Base-by-base conservation (phyloP, 2,888 invertebrate species). In the Hypselothyrea guttata region DNA sequence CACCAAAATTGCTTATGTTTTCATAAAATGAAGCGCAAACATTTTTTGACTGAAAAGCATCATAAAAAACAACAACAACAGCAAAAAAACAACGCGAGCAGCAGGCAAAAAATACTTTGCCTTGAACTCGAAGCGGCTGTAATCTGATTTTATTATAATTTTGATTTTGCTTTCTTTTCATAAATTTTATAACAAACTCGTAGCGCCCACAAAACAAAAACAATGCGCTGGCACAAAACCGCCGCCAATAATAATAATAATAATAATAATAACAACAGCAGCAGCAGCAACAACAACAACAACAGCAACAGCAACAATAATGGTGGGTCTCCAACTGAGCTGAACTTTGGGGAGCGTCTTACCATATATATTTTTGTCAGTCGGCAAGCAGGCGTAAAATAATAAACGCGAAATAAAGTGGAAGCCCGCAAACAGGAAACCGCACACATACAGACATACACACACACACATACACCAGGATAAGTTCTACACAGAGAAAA, bases 321-420 rank as follows among this genome's bases (percentile, higher is more conserved):
- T 38, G 44, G n/a, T n/a, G 41, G 58, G 53, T 42, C 40, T 56
- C 61, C 51, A 55, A 52, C 56, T 59, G 59, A 42, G 68, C 44
- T 55, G 37, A 71, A 60, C 68, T 69, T 46, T 12, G 15, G 12
- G 38, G 34, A 22, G 33, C 49, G 33, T 58, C 58, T 75, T 55
- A 44, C 44, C 22, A 22, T 22, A 22, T 22, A 22, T 22, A 22
- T 22, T 5, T 84, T 77, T 79, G 76, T 63, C 72, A 79, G 86
- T 79, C 84, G 72, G 63, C 84, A 86, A 86, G 82, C 75, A 82
- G 85, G 85, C 86, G 75, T 83, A 86, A 86, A 82, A 84, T 86
- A 81, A 81, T 86, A 86, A 84, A 81, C 79, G 83, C 86, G 75
- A 81, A 82, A 84, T 86, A 86, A 84, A 86, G 83, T 84, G 85